Evolutionary conservation across 2,888 invertebrate genomes (phyloP).

Genomic region (Campopleginae sp.): DNA sequence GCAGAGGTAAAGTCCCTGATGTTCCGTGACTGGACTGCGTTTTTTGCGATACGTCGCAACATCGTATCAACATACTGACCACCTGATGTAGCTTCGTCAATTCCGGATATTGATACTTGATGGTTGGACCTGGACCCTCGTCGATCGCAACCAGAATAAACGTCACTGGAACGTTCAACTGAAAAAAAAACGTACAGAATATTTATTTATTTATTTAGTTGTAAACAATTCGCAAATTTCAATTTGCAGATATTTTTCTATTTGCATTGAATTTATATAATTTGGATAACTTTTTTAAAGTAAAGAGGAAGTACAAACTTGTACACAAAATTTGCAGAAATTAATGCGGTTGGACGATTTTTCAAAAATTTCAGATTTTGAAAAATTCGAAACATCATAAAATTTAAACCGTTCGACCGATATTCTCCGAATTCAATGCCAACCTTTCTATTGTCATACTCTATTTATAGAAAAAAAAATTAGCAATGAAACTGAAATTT

Average conservation of each 20-base stretch:
- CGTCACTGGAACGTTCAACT: slow-evolving; percentile 95
- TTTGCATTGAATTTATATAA: too few relatives aligned
- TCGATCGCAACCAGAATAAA: slow-evolving; percentile 97
- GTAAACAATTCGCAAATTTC: too few relatives aligned
- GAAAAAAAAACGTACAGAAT: slow-evolving; percentile 74
- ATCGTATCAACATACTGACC: slow-evolving; percentile 95
- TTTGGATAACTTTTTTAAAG: too few relatives aligned
- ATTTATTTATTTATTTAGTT: not conserved
- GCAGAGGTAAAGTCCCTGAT: slow-evolving; percentile 87
- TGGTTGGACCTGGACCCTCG: slow-evolving; percentile 95
- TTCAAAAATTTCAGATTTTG: too few relatives aligned
- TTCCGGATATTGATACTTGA: slow-evolving; percentile 98
- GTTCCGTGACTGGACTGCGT: slow-evolving; percentile 84
- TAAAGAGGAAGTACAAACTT: too few relatives aligned
- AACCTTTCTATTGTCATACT: not conserved
- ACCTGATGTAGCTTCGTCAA: slow-evolving; percentile 96
- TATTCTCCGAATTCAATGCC: too few relatives aligned
- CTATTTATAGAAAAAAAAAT: not conserved
- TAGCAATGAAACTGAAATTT: too few relatives aligned
- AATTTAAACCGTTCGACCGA: too few relatives aligned
- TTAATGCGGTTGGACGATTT: too few relatives aligned
- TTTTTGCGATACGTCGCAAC: slow-evolving; percentile 92
- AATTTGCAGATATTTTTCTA: too few relatives aligned
- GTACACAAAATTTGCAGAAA: too few relatives aligned
- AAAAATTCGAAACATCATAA: too few relatives aligned